These are phyloP conservation scores for Metellina segmentata DNA, from an alignment of 2,888 invertebrate genomes.

Conservation along the genomic window DNA sequence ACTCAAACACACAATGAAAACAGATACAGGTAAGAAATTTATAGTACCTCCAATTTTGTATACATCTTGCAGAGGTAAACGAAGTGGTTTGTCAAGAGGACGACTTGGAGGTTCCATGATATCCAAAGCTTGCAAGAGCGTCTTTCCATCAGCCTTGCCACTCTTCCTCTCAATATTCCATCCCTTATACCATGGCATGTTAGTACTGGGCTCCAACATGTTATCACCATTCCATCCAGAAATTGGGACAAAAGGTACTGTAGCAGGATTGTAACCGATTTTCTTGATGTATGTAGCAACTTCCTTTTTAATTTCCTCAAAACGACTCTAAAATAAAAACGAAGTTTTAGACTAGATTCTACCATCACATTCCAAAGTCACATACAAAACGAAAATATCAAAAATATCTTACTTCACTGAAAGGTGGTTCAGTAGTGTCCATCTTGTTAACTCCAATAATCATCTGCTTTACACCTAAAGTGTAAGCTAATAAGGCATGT, in stretches of 20 bases:
- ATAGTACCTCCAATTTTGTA: constrained; percentile 97
- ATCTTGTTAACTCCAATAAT: constrained; percentile 99
- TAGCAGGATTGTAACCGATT: constrained; percentile 99
- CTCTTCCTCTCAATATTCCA: constrained; percentile 97
- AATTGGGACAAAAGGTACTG: constrained; percentile 99
- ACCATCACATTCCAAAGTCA: too few species aligned
- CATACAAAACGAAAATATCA: neutral
- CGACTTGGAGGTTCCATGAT: constrained; percentile 96
- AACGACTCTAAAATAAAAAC: constrained; percentile 86
- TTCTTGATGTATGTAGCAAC: constrained; percentile 99
- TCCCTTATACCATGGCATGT: constrained; percentile 98
- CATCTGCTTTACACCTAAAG: constrained; percentile 98
- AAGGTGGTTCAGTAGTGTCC: constrained; percentile 99
- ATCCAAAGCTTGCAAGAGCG: constrained; percentile 97
- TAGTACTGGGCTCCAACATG: constrained; percentile 97
- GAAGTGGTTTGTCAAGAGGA: constrained; percentile 97
- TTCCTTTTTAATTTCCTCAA: constrained; percentile 99
- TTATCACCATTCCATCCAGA: constrained; percentile 99
- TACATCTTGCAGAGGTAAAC: constrained; percentile 99
- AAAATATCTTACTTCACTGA: constrained; percentile 85
- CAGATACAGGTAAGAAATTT: neutral
- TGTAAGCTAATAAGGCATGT: constrained; percentile 98
- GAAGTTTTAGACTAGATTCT: neutral
- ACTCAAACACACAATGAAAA: too few species aligned
- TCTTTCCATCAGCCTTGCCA: constrained; percentile 95